These are phyloP conservation scores for Drosophila watanabei DNA, from an alignment of 1,140 invertebrate species.

Conservation along the genomic window DNA sequence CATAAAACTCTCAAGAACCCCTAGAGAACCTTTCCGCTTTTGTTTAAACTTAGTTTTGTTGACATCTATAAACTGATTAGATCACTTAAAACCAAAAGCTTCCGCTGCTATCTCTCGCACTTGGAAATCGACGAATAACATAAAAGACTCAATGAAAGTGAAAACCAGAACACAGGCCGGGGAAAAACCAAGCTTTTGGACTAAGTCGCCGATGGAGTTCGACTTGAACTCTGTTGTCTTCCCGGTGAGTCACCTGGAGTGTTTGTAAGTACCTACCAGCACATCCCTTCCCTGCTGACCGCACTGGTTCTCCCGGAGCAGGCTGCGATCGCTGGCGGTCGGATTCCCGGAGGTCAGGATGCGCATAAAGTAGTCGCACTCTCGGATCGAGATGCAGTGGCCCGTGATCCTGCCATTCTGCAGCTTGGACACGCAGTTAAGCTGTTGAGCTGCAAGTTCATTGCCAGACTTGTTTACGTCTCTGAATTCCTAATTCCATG, in stretches of 20 bases:
- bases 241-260: not conserved
- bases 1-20: not conserved
- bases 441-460: slow-evolving; percentile 51
- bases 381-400: slow-evolving; percentile 44
- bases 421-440: slow-evolving; percentile 47
- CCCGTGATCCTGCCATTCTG: slow-evolving; percentile 33
- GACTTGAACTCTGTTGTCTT: slow-evolving; percentile 2
- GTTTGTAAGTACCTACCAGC: slow-evolving; percentile 38
- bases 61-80: slow-evolving; percentile 12
- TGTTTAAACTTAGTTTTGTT: slow-evolving; percentile 9
- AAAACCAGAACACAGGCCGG: not conserved
- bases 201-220: not conserved
- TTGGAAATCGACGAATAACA: not conserved
- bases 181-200: not conserved
- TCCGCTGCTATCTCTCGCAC: not conserved
- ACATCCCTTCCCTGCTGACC: slow-evolving; percentile 21
- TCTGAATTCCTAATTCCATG: slow-evolving; percentile 11
- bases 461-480: slow-evolving; percentile 44
- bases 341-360: slow-evolving; percentile 30
- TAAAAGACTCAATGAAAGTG: slow-evolving; percentile 20
- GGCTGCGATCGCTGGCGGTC: slow-evolving; percentile 36
- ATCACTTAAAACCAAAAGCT: slow-evolving; percentile 16
- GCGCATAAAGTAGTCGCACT: slow-evolving; percentile 63
- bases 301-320: slow-evolving; percentile 64
- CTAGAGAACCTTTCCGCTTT: not conserved